Percentiles rank a stretch among this genome's conserved stretches.
These are phyloP conservation scores for Carcina quercana DNA, from an alignment of 2,888 invertebrate genomes.

Conservation along the genomic window DNA sequence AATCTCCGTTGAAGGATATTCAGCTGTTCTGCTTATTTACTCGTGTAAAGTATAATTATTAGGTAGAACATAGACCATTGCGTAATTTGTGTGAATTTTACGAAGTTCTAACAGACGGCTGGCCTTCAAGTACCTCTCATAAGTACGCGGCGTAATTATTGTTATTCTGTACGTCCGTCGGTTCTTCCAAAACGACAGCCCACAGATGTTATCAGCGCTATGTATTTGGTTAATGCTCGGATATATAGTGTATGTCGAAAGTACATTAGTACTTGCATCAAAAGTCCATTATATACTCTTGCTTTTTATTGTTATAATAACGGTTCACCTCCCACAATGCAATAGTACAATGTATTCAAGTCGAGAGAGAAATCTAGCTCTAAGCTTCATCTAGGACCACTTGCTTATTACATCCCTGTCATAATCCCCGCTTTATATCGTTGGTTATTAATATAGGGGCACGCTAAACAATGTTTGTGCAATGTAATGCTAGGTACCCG, in stretches of 20 bases:
- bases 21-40: conserved; percentile 4
- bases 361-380: too few relatives aligned
- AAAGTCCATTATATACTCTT: too few relatives aligned
- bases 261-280: too few relatives aligned
- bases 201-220: neutral
- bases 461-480: conserved; percentile 27
- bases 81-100: conserved; percentile 14
- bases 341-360: too few relatives aligned
- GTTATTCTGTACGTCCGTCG: neutral
- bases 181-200: conserved; percentile 1
- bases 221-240: neutral
- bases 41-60: conserved; percentile 8
- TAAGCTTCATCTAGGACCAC: too few relatives aligned
- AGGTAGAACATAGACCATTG: conserved; percentile 11
- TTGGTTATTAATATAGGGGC: neutral
- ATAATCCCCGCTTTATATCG: neutral
- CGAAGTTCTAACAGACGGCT: conserved; percentile 12
- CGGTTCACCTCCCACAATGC: too few relatives aligned
- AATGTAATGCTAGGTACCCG: conserved; percentile 37
- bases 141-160: conserved; percentile 10
- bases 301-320: too few relatives aligned
- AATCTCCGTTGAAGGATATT: conserved; percentile 1
- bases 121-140: conserved; percentile 20
- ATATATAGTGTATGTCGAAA: neutral
- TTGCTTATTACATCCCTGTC: too few relatives aligned